phyloP scores from a whole-genome alignment of 2,113 vertebrate species.

The Actenoides lindsayi region DNA sequence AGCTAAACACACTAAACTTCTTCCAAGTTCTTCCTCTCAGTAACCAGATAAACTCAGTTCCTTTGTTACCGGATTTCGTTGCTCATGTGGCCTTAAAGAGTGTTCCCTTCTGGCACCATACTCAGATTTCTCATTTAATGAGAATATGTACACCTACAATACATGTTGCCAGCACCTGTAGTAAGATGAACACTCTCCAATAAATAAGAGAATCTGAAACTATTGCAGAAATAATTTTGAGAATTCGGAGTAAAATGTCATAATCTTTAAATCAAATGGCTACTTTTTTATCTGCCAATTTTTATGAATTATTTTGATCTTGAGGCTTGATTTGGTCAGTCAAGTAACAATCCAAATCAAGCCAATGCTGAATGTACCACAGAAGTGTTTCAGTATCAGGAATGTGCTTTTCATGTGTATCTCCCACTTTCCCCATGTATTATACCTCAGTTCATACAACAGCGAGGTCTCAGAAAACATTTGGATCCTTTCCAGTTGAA shows the following conservation, averaged over 20 bases:
- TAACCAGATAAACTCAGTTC: neutral
- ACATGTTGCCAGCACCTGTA: neutral
- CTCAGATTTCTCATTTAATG: neutral
- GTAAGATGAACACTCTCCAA: neutral
- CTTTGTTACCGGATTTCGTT: neutral
- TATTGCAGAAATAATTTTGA: neutral
- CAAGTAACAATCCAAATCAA: neutral
- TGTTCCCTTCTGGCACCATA: neutral
- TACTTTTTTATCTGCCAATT: neutral
- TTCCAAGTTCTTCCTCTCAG: neutral
- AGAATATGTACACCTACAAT: neutral
- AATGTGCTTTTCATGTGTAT: neutral
- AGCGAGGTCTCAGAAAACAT: neutral
- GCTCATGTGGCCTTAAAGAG: accelerated
- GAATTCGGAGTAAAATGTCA: neutral
- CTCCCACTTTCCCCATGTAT: neutral
- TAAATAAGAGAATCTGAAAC: neutral
- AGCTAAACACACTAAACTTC: neutral
- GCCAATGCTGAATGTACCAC: neutral
- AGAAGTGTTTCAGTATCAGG: neutral
- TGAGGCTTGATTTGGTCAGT: neutral
- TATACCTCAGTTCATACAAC: neutral
- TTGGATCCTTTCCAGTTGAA: neutral
- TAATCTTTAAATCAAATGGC: neutral
- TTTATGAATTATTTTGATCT: neutral